Conservation (phyloP, 2,797 vertebrate genomes). For the Oceanodroma leucorhoa region DNA sequence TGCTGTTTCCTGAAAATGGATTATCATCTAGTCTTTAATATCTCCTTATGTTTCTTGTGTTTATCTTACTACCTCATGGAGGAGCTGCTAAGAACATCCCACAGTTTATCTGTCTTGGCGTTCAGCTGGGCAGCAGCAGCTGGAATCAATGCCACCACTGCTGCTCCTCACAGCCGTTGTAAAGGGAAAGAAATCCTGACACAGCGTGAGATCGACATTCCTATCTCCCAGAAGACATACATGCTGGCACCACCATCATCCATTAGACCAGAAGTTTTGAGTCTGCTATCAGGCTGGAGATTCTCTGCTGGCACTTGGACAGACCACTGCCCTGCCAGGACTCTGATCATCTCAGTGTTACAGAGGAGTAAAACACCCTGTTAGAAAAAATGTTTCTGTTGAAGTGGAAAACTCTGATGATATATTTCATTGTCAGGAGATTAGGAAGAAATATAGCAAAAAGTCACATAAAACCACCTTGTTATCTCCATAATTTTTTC, state of each 20-base stretch:
- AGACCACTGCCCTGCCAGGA: conserved; percentile 6
- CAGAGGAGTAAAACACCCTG: background rate
- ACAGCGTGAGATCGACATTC: background rate
- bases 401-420: conserved; percentile 31
- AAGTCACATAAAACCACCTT: background rate
- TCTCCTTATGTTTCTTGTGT: conserved; percentile 44
- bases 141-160: conserved; percentile 43
- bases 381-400: conserved; percentile 23
- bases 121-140: conserved; percentile 22
- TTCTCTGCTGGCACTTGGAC: conserved; percentile 7
- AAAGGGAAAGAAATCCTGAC: background rate
- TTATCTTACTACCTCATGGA: conserved; percentile 44
- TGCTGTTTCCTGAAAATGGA: conserved; percentile 60
- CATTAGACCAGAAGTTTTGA: background rate
- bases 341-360: conserved; percentile 24
- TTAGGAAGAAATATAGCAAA: conserved; percentile 26
- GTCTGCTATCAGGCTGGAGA: conserved; percentile 8
- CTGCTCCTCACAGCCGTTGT: background rate
- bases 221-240: conserved; percentile 16
- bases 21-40: conserved; percentile 61
- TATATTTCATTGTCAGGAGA: conserved; percentile 15
- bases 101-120: conserved; percentile 44
- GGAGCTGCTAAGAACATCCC: conserved; percentile 41
- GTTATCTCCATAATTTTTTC: background rate
- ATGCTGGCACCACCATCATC: conserved; percentile 41